Evolutionary conservation across 2,888 invertebrate species (phyloP).

Genomic region (Temnothorax unifasciatus): DNA sequence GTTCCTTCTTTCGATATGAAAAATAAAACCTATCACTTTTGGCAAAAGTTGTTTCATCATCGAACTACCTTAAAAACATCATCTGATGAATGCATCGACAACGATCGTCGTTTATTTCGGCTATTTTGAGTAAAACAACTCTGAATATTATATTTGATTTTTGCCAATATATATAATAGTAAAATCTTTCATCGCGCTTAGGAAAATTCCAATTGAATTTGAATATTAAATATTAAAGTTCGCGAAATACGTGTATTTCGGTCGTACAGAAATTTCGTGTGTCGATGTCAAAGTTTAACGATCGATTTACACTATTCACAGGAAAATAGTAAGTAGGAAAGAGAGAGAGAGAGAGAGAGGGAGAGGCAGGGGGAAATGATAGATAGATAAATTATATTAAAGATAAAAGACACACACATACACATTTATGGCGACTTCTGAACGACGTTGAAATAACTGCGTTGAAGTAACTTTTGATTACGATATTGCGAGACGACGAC

Average conservation of each 20-base stretch:
- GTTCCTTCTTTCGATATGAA: too few relatives aligned
- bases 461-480: slow-evolving; percentile 80
- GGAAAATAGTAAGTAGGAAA: slow-evolving; percentile 13
- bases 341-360: slow-evolving; percentile 11
- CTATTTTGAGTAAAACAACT: background rate
- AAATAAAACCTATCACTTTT: too few relatives aligned
- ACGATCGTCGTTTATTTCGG: background rate
- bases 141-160: slow-evolving; percentile 2
- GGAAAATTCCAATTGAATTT: background rate
- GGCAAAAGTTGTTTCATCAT: too few relatives aligned
- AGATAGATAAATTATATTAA: background rate
- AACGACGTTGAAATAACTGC: slow-evolving; percentile 58
- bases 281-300: background rate
- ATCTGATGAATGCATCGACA: background rate
- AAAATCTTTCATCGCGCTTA: background rate
- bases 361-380: background rate
- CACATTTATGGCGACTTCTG: slow-evolving; percentile 78
- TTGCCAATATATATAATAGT: background rate
- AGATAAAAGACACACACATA: background rate
- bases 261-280: slow-evolving; percentile 60
- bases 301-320: slow-evolving; percentile 2
- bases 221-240: background rate
- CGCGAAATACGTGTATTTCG: slow-evolving; percentile 56
- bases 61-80: too few relatives aligned
- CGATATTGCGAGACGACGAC: slow-evolving; percentile 84